Evolutionary conservation across 2,888 invertebrate genomes (phyloP), one percentile per base, ranked within the genome.

Genomic region (Meliscaeva auricollis): DNA sequence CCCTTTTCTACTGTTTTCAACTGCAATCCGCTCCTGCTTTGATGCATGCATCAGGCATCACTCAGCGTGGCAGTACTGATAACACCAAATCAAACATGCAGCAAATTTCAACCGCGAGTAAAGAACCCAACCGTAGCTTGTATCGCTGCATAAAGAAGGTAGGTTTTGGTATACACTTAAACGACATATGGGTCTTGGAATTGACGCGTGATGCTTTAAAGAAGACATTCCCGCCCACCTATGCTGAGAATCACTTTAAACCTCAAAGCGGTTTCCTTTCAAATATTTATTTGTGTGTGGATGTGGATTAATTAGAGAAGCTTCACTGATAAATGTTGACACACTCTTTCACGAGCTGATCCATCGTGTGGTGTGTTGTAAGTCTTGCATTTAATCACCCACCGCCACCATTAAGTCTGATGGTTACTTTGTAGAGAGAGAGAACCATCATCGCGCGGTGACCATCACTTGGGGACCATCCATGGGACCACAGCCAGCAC

Each of bases 281-380:
- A 52, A 7, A 8, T 15, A 75, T 46, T 17, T 35, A 38, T 56
- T 32, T 56, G 20, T 50, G 50, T 66, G 32, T 66, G 66, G 66
- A 66, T 73, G 83, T 66, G 75, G 78, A 79, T 84, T 84, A 84
- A 84, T 79, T 84, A 84, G 83, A 66, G 70, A 68, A 64, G 70
- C 70, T 70, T 74, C 64, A 79, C n/a, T n/a, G 68, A 75, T 74
- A 66, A 56, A 58, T 84, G 83, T 79, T 79, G 83, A 84, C 83
- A 84, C 74, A 46, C 52, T 56, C 26, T 44, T 41, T 41, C 44
- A 44, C 15, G 17, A 64, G 35, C 66, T 74, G 70, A 77, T 84
- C 83, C 74, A 56, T 74, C 22, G 48, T 50, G 46, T 58, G 38
- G 38, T 30, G 68, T 69, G 66, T 38, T 72, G 58, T 76, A 58